Conservation (phyloP, 2,888 invertebrate species). For the Dolichomitus sp. region DNA sequence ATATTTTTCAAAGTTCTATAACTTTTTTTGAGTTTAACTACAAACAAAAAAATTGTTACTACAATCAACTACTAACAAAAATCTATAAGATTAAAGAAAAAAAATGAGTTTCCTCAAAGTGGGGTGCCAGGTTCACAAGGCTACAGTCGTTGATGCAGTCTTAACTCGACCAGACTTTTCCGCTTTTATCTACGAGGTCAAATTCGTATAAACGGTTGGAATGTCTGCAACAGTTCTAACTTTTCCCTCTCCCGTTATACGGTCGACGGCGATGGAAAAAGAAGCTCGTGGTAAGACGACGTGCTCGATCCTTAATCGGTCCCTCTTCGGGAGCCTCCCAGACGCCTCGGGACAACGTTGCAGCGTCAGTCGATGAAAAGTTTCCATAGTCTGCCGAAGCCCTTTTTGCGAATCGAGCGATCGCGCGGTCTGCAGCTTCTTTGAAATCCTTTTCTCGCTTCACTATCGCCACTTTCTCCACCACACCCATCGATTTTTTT, state of each 20-base stretch:
- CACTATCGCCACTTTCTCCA: constrained; percentile 39
- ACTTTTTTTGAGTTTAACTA: too few relatives aligned
- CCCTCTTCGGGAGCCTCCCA: constrained; percentile 30
- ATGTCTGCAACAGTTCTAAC: constrained; percentile 30
- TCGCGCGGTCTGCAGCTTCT: constrained; percentile 51
- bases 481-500: constrained; percentile 4
- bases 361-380: constrained; percentile 56
- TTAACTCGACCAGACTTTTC: neutral
- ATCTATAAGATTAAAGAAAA: too few relatives aligned
- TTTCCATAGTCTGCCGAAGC: constrained; percentile 43
- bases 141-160: neutral
- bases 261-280: constrained; percentile 38
- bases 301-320: constrained; percentile 53
- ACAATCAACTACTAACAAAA: too few relatives aligned
- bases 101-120: too few relatives aligned
- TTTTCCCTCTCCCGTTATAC: constrained; percentile 1
- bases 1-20: too few relatives aligned
- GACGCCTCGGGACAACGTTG: constrained; percentile 37
- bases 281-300: constrained; percentile 39
- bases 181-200: neutral
- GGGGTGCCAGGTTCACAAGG: too few relatives aligned
- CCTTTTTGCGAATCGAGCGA: constrained; percentile 38
- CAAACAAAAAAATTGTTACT: too few relatives aligned
- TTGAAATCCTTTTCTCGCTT: constrained; percentile 44
- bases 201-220: constrained; percentile 23